A percentile compares a stretch with the other conserved stretches of the same genome.
These are phyloP conservation scores for Corythornis leucogaster DNA, from an alignment of 2,797 vertebrate species.

Conservation along the genomic window DNA sequence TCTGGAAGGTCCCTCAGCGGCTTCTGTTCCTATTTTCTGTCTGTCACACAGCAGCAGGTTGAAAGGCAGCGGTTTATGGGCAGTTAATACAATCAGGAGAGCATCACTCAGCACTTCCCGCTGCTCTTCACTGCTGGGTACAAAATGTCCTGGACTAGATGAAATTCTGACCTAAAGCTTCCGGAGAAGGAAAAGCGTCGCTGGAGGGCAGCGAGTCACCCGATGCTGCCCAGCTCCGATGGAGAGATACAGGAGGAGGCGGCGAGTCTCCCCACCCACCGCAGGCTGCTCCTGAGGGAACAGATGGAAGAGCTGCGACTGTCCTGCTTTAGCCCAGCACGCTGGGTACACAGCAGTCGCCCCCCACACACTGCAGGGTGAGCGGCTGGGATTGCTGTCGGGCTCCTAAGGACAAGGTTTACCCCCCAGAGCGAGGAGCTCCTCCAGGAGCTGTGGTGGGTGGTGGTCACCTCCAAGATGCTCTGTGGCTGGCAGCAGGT, in stretches of 20 bases:
- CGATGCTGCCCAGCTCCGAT: neutral
- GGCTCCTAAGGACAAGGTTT: neutral
- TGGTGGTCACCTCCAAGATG: neutral
- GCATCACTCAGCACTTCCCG: neutral
- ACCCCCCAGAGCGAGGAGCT: neutral
- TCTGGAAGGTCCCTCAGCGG: neutral
- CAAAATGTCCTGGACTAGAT: neutral
- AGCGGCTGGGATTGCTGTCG: neutral
- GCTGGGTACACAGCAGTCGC: rapidly evolving
- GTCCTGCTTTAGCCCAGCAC: rapidly evolving
- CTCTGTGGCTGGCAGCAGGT: neutral
- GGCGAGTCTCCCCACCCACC: rapidly evolving
- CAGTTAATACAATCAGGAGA: neutral
- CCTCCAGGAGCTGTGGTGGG: neutral
- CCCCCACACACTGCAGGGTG: rapidly evolving
- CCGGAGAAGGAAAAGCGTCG: neutral
- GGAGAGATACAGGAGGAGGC: neutral
- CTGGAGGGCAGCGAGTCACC: neutral
- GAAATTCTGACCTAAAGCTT: neutral
- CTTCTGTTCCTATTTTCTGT: neutral
- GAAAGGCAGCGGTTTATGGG: neutral
- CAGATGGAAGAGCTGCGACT: neutral
- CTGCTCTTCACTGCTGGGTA: neutral
- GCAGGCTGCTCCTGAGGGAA: neutral
- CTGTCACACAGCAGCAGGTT: neutral